These are phyloP conservation scores for Empidonax alnorum DNA, from an alignment of 2,113 vertebrate genomes.

Conservation along the genomic window DNA sequence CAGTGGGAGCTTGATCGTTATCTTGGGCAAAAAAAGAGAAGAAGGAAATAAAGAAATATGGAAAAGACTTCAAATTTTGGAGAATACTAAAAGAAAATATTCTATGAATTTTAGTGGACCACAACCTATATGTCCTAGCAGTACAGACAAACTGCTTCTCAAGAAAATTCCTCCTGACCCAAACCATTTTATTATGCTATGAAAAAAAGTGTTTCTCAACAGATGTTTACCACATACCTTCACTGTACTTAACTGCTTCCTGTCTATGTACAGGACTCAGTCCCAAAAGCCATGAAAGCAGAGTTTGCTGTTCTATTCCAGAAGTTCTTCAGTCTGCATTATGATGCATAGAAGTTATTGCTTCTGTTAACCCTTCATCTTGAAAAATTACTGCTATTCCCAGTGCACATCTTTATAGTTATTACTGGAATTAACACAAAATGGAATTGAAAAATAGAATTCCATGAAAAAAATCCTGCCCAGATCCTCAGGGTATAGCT, in stretches of 20 bases:
- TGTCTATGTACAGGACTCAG: not conserved
- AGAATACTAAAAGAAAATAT: not conserved
- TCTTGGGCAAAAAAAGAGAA: not conserved
- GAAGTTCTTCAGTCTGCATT: not conserved
- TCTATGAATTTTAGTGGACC: not conserved
- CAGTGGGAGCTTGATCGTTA: not conserved
- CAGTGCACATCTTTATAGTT: not conserved
- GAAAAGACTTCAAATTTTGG: not conserved
- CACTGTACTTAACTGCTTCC: not conserved
- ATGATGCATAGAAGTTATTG: not conserved
- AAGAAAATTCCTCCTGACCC: not conserved
- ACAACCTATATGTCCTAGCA: not conserved
- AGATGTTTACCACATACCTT: not conserved
- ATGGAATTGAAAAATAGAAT: not conserved
- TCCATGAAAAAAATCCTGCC: not conserved
- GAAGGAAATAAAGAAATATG: not conserved
- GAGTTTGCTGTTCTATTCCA: not conserved
- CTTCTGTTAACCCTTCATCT: not conserved
- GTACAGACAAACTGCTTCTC: not conserved
- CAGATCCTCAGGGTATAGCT: not conserved
- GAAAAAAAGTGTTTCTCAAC: not conserved
- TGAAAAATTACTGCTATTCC: not conserved
- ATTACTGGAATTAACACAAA: not conserved
- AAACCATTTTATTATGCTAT: not conserved
- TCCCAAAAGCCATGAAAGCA: not conserved